phyloP scores from a whole-genome alignment of 2,888 invertebrate species.

The Oscheius myriophilus region DNA sequence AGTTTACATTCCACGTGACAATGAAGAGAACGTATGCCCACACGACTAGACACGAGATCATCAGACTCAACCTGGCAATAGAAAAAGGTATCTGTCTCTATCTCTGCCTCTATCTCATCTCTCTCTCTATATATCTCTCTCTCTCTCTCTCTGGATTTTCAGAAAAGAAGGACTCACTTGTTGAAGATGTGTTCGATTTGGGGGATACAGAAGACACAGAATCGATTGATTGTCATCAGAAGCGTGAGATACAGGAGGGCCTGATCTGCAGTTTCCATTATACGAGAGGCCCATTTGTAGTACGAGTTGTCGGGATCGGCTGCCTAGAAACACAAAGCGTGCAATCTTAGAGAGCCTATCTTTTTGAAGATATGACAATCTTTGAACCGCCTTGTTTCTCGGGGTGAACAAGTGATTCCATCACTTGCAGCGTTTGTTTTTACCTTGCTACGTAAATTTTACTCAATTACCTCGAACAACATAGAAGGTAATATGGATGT shows the following conservation, averaged over 20 bases:
- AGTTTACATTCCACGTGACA: conserved; percentile 45
- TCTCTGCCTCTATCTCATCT: background rate
- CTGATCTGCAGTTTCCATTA: conserved; percentile 44
- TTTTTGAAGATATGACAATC: too few relatives aligned
- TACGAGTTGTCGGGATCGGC: conserved; percentile 16
- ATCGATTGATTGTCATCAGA: conserved; percentile 51
- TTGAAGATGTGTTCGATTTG: conserved; percentile 34
- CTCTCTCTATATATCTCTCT: background rate
- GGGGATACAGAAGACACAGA: conserved; percentile 48
- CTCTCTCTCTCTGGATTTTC: conserved; percentile 15
- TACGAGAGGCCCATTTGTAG: conserved; percentile 39
- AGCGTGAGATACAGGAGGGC: conserved; percentile 45
- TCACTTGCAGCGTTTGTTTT: too few relatives aligned
- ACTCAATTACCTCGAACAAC: conserved; percentile 37
- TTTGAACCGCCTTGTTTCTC: too few relatives aligned
- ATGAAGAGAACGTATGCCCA: conserved; percentile 49
- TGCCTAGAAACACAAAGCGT: too few relatives aligned
- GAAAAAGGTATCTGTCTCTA: background rate
- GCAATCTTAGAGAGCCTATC: too few relatives aligned
- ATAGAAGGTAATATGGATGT: conserved; percentile 44
- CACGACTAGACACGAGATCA: conserved; percentile 34
- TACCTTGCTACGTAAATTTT: too few relatives aligned
- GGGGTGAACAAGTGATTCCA: too few relatives aligned
- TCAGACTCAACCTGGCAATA: conserved; percentile 19
- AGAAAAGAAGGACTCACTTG: conserved; percentile 19